Evolutionary conservation across 2,888 invertebrate genomes (phyloP), one percentile per base, ranked within the genome.

Genomic region (Ornithoptera alexandrae): DNA sequence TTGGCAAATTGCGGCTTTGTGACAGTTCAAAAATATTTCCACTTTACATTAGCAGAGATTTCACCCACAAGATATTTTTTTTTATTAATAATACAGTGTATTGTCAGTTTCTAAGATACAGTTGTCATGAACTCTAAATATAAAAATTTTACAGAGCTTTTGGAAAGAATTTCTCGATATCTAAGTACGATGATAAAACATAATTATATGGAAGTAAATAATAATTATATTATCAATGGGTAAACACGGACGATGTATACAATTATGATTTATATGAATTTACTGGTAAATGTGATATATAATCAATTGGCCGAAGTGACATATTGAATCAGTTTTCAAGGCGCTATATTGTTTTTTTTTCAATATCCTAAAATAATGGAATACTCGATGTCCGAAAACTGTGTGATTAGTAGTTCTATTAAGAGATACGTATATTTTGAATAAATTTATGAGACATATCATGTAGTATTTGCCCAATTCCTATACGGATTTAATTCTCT

Each of bases 131-230:
- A 42, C 42, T 53, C 22, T 71, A 86, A 86, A 72, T 83, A 88
- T 86, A 87, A 87, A 86, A 76, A 63, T 76, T 76, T 75, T 69
- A 71, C 74, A 76, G 63, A 65, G 66, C 62, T 69, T 68, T 56
- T 65, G 61, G 24, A 53, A 50, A 24, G 62, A 63, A 68, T 67
- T 67, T 62, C 50, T 46, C n/a, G 20, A 62, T 61, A 24, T 50
- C 36, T 53, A n/a, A 53, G 53, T n/a, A 53, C n/a, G 56, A 62
- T 58, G 20, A n/a, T 56, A 36, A 8, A 24, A n/a, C 12, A 22
- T 42, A 42, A 36, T 36, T 58, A n/a, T 57, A 58, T 56, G 24
- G 30, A 42, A 22, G 4, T 64, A 64, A 53, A 39, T 64, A 56
- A n/a, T 24, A n/a, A 18, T 15, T 58, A 30, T 18, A 36, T 57